Base-by-base conservation (phyloP, 2,888 invertebrate genomes). In the Ramazzottius varieornatus region DNA sequence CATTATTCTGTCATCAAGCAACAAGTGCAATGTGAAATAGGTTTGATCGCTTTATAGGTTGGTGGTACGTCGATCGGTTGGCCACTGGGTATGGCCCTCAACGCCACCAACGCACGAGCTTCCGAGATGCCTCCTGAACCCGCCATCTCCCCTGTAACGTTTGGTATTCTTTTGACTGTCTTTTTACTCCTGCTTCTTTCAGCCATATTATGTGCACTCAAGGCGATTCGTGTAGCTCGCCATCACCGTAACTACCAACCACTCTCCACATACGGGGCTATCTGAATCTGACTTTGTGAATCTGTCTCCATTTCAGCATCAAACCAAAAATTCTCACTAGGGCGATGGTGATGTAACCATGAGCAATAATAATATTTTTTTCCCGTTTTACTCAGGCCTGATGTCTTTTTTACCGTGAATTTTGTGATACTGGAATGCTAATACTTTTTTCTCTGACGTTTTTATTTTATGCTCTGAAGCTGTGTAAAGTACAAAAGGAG, bases 51-150 rank as follows among this genome's bases (percentile, higher is more conserved):
- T 54, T 54, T 54, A 4, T 29, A 65, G 65, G 32, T 54, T 20
- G 16, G 24, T 63, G 64, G 63, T 2, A 33, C 33, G 29, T 33
- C 34, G 46, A 16, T 65, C n/a, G 54, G 63, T 2, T 65, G 65
- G 65, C 63, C 65, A 1, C 32, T 65, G 63, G 65, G 65, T 2
- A 24, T 54, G 24, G 63, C 63, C 33, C 32, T 65, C 34, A 63
- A 46, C 32, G 32, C 65, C 1, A 65, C 65, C 33, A 65, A 65
- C 24, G 46, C 65, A 2, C 46, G 54, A 13, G n/a, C n/a, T n/a
- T 4, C 8, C 54, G 29, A 54, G 4, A 8, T 8, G 20, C 13
- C 54, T 4, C 54, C 54, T 4, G 29, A n/a, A 29, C 20, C 20
- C 29, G 4, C 24, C 20, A 29, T 54, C n/a, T n/a, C 20, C n/a